Evolutionary conservation across 2,797 vertebrate genomes (phyloP).

Genomic region (Channa striata): DNA sequence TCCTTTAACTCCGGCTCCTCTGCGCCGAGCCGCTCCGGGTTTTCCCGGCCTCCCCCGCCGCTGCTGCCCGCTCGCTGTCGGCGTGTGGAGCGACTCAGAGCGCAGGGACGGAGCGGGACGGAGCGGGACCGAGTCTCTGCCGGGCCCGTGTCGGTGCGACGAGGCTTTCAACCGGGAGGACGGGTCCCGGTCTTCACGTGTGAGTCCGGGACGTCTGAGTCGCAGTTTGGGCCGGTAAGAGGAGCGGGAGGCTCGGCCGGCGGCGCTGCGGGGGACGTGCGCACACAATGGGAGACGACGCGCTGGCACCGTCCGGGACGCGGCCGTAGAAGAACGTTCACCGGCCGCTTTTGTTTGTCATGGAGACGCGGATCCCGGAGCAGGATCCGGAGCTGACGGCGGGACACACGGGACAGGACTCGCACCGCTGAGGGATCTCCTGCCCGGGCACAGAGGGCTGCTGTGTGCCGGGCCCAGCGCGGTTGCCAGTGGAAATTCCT

Average conservation of each 20-base stretch:
- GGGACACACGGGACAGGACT: not conserved
- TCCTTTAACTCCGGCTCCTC: not conserved
- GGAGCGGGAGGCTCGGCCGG: conserved; percentile 25
- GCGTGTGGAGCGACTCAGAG: conserved; percentile 35
- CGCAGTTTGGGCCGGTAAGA: conserved; percentile 11
- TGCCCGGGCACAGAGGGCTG: not conserved
- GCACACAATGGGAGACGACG: conserved; percentile 73
- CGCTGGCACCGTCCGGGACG: conserved; percentile 50
- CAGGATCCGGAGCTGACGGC: conserved; percentile 18
- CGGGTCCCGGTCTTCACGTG: not conserved
- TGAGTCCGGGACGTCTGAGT: conserved; percentile 20
- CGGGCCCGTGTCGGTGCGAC: conserved; percentile 10
- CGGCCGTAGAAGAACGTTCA: conserved; percentile 44
- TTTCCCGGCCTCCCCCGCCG: conserved; percentile 38
- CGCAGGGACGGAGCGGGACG: conserved; percentile 32
- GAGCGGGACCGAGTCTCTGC: conserved; percentile 6
- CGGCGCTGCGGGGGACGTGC: conserved; percentile 57
- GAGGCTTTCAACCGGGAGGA: conserved; percentile 2
- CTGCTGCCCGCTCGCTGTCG: conserved; percentile 35
- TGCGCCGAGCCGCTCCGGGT: conserved; percentile 42
- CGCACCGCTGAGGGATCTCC: not conserved
- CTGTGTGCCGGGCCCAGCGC: not conserved
- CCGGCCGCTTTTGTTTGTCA: not conserved
- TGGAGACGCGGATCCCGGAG: conserved; percentile 9
- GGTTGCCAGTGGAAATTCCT: conserved; percentile 36